phyloP scores from a whole-genome alignment of 2,888 invertebrate genomes.

The Actias luna region DNA sequence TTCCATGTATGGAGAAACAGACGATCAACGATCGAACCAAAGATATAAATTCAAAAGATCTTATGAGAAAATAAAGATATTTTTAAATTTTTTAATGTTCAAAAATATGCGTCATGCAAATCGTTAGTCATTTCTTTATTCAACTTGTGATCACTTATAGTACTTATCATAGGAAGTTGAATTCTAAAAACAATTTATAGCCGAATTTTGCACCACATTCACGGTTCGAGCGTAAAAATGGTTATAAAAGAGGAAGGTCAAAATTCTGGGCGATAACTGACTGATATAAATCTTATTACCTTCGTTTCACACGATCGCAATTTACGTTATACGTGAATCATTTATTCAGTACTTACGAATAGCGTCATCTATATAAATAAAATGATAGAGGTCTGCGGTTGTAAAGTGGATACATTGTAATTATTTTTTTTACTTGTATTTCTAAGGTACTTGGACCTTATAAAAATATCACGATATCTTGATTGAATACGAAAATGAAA shows the following conservation, averaged over 20 bases:
- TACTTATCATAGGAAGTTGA: slow-evolving; percentile 11
- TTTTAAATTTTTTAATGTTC: slow-evolving; percentile 27
- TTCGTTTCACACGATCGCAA: slow-evolving; percentile 43
- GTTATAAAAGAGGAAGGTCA: slow-evolving; percentile 62
- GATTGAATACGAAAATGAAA: no score
- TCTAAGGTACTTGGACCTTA: no score
- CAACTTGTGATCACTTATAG: slow-evolving; percentile 13
- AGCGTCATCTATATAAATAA: no score
- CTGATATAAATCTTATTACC: slow-evolving; percentile 47
- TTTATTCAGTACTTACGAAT: slow-evolving; percentile 11
- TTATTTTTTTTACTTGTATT: no score
- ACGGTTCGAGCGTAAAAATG: slow-evolving; percentile 45
- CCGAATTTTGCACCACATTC: slow-evolving; percentile 35
- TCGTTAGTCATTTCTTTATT: slow-evolving; percentile 36
- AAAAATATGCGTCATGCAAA: slow-evolving; percentile 33
- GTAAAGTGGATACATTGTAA: no score
- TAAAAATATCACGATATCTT: no score
- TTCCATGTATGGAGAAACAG: slow-evolving; percentile 2
- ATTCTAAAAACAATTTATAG: slow-evolving; percentile 44
- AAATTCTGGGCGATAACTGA: slow-evolving; percentile 42
- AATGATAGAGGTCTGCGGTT: no score
- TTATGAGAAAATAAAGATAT: slow-evolving; percentile 17
- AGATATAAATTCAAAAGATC: not conserved
- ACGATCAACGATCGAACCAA: not conserved
- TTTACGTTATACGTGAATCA: slow-evolving; percentile 41